Conservation (phyloP, 1,140 invertebrate genomes). For the Theocolax elegans region DNA sequence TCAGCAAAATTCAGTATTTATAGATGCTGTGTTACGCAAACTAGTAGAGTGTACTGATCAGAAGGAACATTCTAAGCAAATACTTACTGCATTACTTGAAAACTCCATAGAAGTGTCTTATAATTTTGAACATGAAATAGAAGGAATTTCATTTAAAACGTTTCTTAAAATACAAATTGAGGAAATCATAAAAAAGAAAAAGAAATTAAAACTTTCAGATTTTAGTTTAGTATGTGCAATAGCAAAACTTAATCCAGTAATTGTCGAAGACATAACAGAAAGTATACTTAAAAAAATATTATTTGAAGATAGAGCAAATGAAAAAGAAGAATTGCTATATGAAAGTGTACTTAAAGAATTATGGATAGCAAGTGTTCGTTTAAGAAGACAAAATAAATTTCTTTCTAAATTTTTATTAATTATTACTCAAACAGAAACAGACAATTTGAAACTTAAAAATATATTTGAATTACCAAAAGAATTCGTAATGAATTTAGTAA, state of each 20-base stretch:
- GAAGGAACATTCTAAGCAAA: conserved; percentile 43
- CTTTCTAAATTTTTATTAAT: conserved; percentile 43
- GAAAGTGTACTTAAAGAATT: conserved; percentile 49
- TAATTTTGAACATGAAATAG: conserved; percentile 54
- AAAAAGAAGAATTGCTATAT: conserved; percentile 38
- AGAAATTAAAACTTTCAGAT: conserved; percentile 42
- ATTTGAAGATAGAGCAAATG: conserved; percentile 38
- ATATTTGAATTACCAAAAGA: conserved; percentile 23
- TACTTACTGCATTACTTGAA: conserved; percentile 45
- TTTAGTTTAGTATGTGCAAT: conserved; percentile 51
- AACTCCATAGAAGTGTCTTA: conserved; percentile 47
- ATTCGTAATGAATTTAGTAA: conserved; percentile 22
- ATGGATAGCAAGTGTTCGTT: conserved; percentile 41
- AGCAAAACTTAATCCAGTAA: conserved; percentile 55
- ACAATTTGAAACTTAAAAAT: not conserved
- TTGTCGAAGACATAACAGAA: conserved; percentile 54
- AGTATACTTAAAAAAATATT: conserved; percentile 51
- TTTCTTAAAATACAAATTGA: conserved; percentile 52
- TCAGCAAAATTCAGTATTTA: conserved; percentile 34
- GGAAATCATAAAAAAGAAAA: conserved; percentile 44
- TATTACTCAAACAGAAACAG: conserved; percentile 22
- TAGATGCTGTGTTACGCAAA: conserved; percentile 55
- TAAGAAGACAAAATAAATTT: conserved; percentile 51
- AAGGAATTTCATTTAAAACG: conserved; percentile 46
- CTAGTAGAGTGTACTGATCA: conserved; percentile 46